These are phyloP conservation scores for Pipa parva DNA, from an alignment of 2,113 vertebrate species.

Conservation along the genomic window DNA sequence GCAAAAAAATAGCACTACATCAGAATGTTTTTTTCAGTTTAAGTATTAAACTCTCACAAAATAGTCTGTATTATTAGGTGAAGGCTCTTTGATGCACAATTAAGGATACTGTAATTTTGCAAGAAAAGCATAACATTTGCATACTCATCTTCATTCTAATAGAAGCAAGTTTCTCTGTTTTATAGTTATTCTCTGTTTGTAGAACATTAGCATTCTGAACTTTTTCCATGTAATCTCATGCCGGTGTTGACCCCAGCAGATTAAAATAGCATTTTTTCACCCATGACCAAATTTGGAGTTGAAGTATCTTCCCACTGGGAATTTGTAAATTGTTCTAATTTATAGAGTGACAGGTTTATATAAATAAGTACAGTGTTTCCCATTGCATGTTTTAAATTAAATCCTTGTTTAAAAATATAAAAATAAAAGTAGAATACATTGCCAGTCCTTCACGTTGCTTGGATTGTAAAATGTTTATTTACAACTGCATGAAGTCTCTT, in stretches of 20 bases:
- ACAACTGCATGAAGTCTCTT: constrained; percentile 1
- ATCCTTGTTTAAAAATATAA: constrained; percentile 45
- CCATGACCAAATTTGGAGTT: constrained; percentile 86
- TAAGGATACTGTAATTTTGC: too few species aligned
- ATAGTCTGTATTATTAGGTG: too few species aligned
- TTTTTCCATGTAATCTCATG: constrained; percentile 67
- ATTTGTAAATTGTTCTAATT: constrained; percentile 68
- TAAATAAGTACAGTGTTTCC: constrained; percentile 61
- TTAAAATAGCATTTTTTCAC: constrained; percentile 73
- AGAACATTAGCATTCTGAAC: constrained; percentile 54
- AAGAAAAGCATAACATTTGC: background rate
- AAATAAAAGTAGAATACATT: constrained; percentile 39
- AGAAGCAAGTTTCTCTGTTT: constrained; percentile 42
- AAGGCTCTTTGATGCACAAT: too few species aligned
- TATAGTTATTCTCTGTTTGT: constrained; percentile 49
- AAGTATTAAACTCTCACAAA: too few species aligned
- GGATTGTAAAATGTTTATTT: constrained; percentile 31
- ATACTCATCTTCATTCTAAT: constrained; percentile 32
- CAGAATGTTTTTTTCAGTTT: too few species aligned
- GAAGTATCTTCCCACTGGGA: constrained; percentile 62
- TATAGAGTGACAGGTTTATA: constrained; percentile 64
- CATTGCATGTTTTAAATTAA: constrained; percentile 59
- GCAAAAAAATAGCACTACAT: too few species aligned
- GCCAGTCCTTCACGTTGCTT: background rate
- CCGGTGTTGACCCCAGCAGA: constrained; percentile 74